Percentiles rank a stretch among this genome's conserved stretches.
Conservation (phyloP, 35 echinoderm and acorn worm genomes). For the Ophiothrix spiculata region DNA sequence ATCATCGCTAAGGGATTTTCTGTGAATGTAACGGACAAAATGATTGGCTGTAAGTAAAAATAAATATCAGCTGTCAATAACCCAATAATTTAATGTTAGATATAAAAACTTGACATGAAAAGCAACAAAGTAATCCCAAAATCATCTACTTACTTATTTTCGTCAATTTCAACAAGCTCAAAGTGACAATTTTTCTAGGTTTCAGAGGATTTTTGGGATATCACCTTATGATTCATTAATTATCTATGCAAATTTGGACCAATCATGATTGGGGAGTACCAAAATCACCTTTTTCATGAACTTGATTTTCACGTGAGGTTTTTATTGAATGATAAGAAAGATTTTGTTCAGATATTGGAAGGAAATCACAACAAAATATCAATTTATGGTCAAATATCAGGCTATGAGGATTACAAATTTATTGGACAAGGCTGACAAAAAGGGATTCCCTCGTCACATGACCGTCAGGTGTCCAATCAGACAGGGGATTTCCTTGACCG, state of each 20-base stretch:
- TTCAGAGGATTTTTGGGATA: too few relatives aligned
- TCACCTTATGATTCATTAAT: too few relatives aligned
- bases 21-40: not conserved
- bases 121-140: too few relatives aligned
- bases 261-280: not conserved
- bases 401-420: not conserved
- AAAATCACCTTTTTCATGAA: not conserved
- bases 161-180: too few relatives aligned
- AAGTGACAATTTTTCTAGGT: too few relatives aligned
- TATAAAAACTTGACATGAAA: too few relatives aligned
- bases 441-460: constrained; percentile 46
- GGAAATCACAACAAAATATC: not conserved
- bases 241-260: not conserved
- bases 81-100: too few relatives aligned
- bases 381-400: not conserved
- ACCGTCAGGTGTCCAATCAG: constrained; percentile 29
- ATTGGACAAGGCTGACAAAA: not conserved
- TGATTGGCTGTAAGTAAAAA: not conserved
- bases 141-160: too few relatives aligned
- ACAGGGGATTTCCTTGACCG: constrained; percentile 35
- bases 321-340: not conserved
- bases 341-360: not conserved
- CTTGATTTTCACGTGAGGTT: not conserved
- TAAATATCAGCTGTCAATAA: not conserved
- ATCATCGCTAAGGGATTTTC: not conserved